phyloP scores from a whole-genome alignment of 2,797 vertebrate genomes.

The Catharus ustulatus region DNA sequence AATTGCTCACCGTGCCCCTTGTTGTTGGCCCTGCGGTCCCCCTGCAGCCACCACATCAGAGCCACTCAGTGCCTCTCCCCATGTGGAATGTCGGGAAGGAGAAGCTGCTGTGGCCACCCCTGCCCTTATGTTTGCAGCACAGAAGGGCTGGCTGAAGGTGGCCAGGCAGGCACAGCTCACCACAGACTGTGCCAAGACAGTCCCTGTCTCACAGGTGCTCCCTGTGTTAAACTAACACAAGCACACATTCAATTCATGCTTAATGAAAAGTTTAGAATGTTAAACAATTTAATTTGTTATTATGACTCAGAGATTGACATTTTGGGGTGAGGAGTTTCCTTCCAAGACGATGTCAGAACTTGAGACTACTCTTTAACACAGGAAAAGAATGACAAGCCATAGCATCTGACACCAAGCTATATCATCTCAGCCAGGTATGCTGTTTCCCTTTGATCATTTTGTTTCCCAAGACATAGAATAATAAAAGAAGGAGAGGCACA shows the following conservation, averaged over 20 bases:
- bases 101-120: accelerated
- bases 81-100: accelerated
- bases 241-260: background rate
- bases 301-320: background rate
- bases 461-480: background rate
- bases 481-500: background rate
- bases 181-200: too few species aligned
- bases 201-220: too few species aligned
- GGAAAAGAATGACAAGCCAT: background rate
- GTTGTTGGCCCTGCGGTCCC: accelerated
- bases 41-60: too few species aligned
- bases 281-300: background rate
- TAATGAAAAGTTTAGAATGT: background rate
- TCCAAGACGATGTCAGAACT: background rate
- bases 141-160: background rate
- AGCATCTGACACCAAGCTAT: background rate
- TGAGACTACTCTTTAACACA: background rate
- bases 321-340: background rate
- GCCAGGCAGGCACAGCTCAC: background rate
- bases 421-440: background rate
- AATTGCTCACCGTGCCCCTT: background rate
- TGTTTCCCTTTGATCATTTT: background rate
- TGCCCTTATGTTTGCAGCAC: background rate
- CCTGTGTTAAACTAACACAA: background rate
- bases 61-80: background rate